Conservation (phyloP, 2,888 invertebrate species). For the Opisthograptis luteolata region DNA sequence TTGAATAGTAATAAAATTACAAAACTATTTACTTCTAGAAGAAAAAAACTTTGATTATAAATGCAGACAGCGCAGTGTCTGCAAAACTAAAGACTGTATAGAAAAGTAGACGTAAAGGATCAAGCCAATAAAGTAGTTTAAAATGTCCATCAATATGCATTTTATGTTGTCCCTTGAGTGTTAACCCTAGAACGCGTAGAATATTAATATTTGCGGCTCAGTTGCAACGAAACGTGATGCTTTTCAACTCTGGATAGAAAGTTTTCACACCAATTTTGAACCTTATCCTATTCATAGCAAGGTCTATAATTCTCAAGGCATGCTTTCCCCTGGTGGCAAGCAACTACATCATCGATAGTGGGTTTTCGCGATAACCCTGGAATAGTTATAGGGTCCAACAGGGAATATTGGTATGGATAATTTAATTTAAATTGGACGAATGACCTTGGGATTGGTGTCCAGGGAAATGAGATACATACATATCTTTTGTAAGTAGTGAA, state of each 20-base stretch:
- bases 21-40: too few species aligned
- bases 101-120: not conserved
- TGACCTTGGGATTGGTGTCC: constrained; percentile 19
- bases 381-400: constrained; percentile 9
- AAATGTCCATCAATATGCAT: constrained; percentile 31
- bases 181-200: constrained; percentile 47
- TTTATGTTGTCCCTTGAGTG: constrained; percentile 28
- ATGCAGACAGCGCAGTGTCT: too few species aligned
- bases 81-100: too few species aligned
- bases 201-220: constrained; percentile 59
- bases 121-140: constrained; percentile 1
- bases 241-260: constrained; percentile 1
- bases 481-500: too few species aligned
- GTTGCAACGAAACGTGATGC: constrained; percentile 25
- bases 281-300: not conserved
- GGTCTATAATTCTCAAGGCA: not conserved
- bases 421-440: constrained; percentile 27
- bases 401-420: constrained; percentile 21
- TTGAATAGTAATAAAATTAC: too few species aligned
- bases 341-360: constrained; percentile 11
- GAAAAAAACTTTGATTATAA: too few species aligned
- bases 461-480: constrained; percentile 1
- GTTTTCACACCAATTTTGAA: not conserved
- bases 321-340: not conserved
- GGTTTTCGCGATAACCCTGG: constrained; percentile 12